phyloP scores from a whole-genome alignment of 2,888 invertebrate species.

The Lithophane semibrunnea region DNA sequence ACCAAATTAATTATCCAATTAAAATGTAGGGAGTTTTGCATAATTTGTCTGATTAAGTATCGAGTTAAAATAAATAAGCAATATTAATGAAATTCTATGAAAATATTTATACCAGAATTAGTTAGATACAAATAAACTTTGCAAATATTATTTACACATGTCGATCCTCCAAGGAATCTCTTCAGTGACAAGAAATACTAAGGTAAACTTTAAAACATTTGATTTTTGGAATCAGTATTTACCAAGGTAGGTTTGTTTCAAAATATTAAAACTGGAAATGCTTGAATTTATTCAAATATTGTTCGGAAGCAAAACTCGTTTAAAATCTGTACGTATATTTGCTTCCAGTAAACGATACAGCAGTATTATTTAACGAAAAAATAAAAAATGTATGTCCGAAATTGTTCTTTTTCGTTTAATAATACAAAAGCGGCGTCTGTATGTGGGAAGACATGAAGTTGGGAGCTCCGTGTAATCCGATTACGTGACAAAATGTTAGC shows the following conservation, averaged over 20 bases:
- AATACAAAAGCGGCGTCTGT: slow-evolving; percentile 62
- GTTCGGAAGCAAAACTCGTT: slow-evolving; percentile 13
- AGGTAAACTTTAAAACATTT: not conserved
- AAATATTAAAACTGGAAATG: slow-evolving; percentile 15
- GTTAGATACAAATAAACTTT: slow-evolving; percentile 17
- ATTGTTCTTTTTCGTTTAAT: slow-evolving; percentile 57
- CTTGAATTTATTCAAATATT: slow-evolving; percentile 28
- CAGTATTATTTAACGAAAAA: slow-evolving; percentile 35
- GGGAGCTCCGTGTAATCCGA: slow-evolving; percentile 78
- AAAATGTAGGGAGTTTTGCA: not conserved
- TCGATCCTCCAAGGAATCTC: not conserved
- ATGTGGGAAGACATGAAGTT: slow-evolving; percentile 70
- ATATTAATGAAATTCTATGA: slow-evolving; percentile 9
- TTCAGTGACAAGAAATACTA: not conserved
- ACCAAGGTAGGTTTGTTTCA: not conserved
- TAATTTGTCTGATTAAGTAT: not conserved
- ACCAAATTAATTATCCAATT: not conserved
- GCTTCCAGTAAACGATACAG: slow-evolving; percentile 31
- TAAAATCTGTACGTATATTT: slow-evolving; percentile 33
- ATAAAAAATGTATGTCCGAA: slow-evolving; percentile 34
- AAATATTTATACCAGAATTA: not conserved
- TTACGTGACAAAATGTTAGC: slow-evolving; percentile 80
- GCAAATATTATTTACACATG: slow-evolving; percentile 4
- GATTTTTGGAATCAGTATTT: slow-evolving; percentile 19
- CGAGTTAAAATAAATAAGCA: slow-evolving; percentile 14